Evolutionary conservation across 2,888 invertebrate species (phyloP).

Genomic region (Dolichopus griseipennis): DNA sequence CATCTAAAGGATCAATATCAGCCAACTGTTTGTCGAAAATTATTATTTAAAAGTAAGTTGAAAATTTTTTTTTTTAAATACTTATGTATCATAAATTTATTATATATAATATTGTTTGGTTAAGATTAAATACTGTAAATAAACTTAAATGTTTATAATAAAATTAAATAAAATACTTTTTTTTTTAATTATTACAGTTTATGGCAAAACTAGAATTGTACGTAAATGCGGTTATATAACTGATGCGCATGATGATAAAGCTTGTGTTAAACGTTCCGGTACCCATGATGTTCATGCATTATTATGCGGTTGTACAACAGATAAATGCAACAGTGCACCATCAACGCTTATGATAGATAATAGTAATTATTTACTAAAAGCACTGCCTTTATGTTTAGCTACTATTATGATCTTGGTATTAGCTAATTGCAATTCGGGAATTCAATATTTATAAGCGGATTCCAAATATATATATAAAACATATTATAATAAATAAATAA

Average conservation of each 20-base stretch:
- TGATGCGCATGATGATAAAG: slow-evolving; percentile 52
- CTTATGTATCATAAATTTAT: too few relatives aligned
- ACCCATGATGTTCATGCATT: slow-evolving; percentile 64
- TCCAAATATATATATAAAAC: too few relatives aligned
- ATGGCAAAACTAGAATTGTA: slow-evolving; percentile 65
- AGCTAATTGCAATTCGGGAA: background rate
- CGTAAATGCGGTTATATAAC: slow-evolving; percentile 71
- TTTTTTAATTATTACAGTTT: slow-evolving; percentile 49
- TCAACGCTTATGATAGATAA: slow-evolving; percentile 27
- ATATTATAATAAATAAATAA: too few relatives aligned
- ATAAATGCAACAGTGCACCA: slow-evolving; percentile 61
- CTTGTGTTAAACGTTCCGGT: slow-evolving; percentile 60
- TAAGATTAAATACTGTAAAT: too few relatives aligned
- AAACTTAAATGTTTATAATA: too few relatives aligned
- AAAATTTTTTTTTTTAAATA: background rate
- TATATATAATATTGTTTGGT: too few relatives aligned
- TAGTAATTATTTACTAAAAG: slow-evolving; percentile 26
- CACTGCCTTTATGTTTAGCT: slow-evolving; percentile 25
- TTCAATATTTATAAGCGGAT: slow-evolving; percentile 7
- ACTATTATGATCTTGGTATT: slow-evolving; percentile 5
- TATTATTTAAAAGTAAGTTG: slow-evolving; percentile 62
- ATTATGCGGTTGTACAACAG: slow-evolving; percentile 70
- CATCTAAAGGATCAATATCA: slow-evolving; percentile 49
- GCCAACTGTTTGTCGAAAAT: slow-evolving; percentile 70
- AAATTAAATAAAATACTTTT: too few relatives aligned